Base-by-base conservation (phyloP, 2,797 vertebrate species). In the Tinamus major region DNA sequence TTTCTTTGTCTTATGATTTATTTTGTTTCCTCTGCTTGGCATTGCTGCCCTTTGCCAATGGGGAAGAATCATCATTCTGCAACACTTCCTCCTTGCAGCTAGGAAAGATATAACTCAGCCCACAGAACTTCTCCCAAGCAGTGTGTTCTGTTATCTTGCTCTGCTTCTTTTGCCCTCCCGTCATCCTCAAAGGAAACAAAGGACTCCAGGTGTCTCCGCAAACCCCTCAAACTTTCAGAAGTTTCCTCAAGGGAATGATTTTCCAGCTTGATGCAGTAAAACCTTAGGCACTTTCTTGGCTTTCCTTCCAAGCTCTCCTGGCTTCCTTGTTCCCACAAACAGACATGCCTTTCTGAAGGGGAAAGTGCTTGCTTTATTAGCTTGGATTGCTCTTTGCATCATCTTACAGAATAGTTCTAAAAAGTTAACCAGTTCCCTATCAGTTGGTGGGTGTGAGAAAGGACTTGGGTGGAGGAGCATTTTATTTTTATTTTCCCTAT, bases 21-120 rank as follows among this genome's bases (percentile, higher is more conserved):
- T 92, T 91, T 92, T 2, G 41, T 83, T 87, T 85, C 19, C 87
- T 87, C 63, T 89, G 12, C 94, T 94, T 83, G 87, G 49, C 42
- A 69, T 23, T 4, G 21, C 29, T 79, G n/a, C 26, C 3, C 1
- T 68, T 92, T 95, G 93, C 89, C 92, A 91, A 55, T 59, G 55
- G 46, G 39, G 17, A 85, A 87, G 69, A 94, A 87, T 87, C n/a
- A 48, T 69, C 27, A 33, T 76, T 85, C 62, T 92, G 51, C 46
- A 90, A 35, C 6, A 13, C 77, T 89, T 87, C 64, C 29, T 89
- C 27, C 53, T 87, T 83, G 62, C 58, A 76, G 20, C 5, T 21
- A 71, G 49, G 37, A 89, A 87, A 68, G 15, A 48, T 10, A 39
- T 10, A 83, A 42, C 58, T 84, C 35, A 87, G 15, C 68, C 62